A percentile compares a stretch with the other conserved stretches of the same genome.
Evolutionary conservation across 2,113 vertebrate species (phyloP).

Genomic region (Pterophyllum scalare): DNA sequence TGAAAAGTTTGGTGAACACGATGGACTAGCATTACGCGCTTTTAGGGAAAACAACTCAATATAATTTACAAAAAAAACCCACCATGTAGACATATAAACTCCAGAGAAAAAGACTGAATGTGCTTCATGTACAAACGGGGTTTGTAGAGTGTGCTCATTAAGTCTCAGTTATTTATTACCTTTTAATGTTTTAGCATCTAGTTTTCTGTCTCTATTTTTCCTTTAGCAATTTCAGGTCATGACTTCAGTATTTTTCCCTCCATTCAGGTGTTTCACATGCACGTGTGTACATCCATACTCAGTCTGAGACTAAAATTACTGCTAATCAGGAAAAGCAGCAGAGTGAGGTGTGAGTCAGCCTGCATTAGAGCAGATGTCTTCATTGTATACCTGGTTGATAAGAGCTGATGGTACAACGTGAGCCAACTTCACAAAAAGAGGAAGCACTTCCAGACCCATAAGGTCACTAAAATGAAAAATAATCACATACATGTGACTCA

Average conservation of each 20-base stretch:
- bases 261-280: not conserved
- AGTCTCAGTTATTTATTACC: not conserved
- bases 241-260: not conserved
- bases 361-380: conserved; percentile 25
- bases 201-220: not conserved
- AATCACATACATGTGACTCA: not conserved
- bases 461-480: not conserved
- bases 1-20: not conserved
- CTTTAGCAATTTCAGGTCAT: not conserved
- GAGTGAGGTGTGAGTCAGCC: not conserved
- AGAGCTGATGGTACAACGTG: not conserved
- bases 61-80: too few relatives aligned
- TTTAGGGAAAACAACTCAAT: too few relatives aligned
- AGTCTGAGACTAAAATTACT: not conserved
- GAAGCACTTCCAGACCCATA: not conserved
- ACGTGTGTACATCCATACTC: not conserved
- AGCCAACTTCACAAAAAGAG: not conserved
- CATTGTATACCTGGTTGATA: not conserved
- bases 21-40: not conserved
- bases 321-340: not conserved
- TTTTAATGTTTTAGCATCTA: not conserved
- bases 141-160: not conserved
- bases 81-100: not conserved
- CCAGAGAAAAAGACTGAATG: not conserved
- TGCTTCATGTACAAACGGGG: not conserved